Evolutionary conservation across 2,113 vertebrate species (phyloP), one percentile per base, ranked within the genome.

Genomic region (Amazona guildingii): DNA sequence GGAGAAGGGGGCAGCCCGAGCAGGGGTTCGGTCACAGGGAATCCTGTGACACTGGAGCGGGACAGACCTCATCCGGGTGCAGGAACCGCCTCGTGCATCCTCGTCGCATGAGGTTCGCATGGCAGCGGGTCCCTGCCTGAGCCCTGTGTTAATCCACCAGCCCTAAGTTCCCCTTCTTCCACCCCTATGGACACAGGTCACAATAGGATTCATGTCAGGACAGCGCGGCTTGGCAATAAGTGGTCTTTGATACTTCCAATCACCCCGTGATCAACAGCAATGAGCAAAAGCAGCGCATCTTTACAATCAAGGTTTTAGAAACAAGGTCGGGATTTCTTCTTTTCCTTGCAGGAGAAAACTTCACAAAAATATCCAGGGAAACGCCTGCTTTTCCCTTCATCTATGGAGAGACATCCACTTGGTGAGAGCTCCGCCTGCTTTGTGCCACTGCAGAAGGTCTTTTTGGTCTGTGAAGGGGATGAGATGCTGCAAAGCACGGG

Each of bases 101-200:
- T 49, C 9, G 11, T 31, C 11, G 3, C 25, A 7, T 5, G 2
- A 9, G 49, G 14, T 39, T 54, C 70, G 37, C 21, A 55, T 39
- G 51, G 37, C 51, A 18, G 70, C 52, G 16, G 28, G 20, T 18
- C 37, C 13, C 15, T 55, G 17, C 10, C 46, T 35, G 41, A 17
- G 19, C n/a, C 2, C 5, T 1, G 41, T n/a, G 27, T 66, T 88
- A 31, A 43, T 35, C 35, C 59, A 31, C 13, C 29, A 43, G 35
- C 61, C 31, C 68, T 8, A 8, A 51, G 13, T 74, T 7, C 21
- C 52, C 12, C 11, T 1, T 68, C 64, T 66, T 14, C 17, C 23
- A 33, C 35, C 27, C 21, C 1, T 0, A 0, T 43, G 44, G 55
- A 35, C 37, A 25, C 2, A 1, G 48, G 20, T 2, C 62, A 59